Percentiles rank a stretch among this genome's conserved stretches.
phyloP scores from a whole-genome alignment of 1,140 invertebrate genomes.

The Halesus radiatus region DNA sequence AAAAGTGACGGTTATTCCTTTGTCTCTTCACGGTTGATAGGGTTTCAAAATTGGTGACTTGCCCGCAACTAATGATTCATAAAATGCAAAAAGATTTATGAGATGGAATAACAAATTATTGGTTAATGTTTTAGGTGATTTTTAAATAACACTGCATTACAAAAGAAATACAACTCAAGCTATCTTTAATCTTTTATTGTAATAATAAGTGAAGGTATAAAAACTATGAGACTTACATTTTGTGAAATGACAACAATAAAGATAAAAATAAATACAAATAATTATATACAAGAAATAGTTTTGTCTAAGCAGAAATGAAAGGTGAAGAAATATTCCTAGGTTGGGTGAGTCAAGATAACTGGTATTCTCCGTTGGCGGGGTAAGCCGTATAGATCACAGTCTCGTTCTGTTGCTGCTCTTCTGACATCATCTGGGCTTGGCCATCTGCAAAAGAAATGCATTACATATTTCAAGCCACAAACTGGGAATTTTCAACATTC shows the following conservation, averaged over 20 bases:
- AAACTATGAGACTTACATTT: neutral
- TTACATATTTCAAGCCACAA: too few relatives aligned
- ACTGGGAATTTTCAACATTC: too few relatives aligned
- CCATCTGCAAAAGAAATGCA: conserved; percentile 39
- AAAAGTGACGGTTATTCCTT: too few relatives aligned
- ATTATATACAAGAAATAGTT: conserved; percentile 8
- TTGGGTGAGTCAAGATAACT: conserved; percentile 9
- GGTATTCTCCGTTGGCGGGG: conserved; percentile 47
- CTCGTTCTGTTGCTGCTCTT: conserved; percentile 44
- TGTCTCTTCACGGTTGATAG: too few relatives aligned
- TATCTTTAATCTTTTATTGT: neutral
- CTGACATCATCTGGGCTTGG: conserved; percentile 43
- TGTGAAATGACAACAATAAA: neutral
- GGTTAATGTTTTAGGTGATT: too few relatives aligned
- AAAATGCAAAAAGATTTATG: neutral
- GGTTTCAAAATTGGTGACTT: too few relatives aligned
- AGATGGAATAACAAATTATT: too few relatives aligned
- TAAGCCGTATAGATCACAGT: conserved; percentile 47
- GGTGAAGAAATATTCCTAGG: neutral
- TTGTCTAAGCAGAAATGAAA: neutral
- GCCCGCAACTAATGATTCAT: neutral
- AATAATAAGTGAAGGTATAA: neutral
- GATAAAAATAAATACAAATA: conserved; percentile 24
- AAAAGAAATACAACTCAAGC: too few relatives aligned
- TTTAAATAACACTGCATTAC: too few relatives aligned